Percentiles rank a stretch among this genome's conserved stretches.
Evolutionary conservation across 2,797 vertebrate species (phyloP).

Genomic region (Orientallactaga sibirica): DNA sequence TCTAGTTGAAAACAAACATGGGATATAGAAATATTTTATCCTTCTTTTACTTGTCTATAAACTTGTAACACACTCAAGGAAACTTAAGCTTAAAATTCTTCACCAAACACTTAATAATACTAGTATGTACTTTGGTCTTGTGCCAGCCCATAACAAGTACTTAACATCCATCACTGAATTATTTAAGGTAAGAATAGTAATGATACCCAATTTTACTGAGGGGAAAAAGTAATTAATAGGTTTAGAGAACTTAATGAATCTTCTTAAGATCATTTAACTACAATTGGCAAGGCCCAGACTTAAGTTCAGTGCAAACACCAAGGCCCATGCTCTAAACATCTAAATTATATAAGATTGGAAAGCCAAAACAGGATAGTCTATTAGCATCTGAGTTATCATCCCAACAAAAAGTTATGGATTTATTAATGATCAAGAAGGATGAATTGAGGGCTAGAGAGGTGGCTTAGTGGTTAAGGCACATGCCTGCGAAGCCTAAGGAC

Average conservation of each 20-base stretch:
- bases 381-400: neutral
- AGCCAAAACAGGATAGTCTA: neutral
- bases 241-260: neutral
- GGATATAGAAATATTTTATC: neutral
- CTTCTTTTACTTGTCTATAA: neutral
- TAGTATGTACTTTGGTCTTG: neutral
- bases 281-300: neutral
- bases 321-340: neutral
- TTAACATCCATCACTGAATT: neutral
- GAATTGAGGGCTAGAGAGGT: neutral
- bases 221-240: neutral
- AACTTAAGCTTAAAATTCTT: neutral
- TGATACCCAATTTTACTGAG: neutral
- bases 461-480: too few relatives aligned
- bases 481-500: too few relatives aligned
- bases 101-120: neutral
- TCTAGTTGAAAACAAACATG: slow-evolving; percentile 50
- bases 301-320: neutral
- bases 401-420: neutral
- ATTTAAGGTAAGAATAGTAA: neutral
- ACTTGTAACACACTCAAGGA: neutral
- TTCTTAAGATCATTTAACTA: neutral
- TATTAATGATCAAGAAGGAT: neutral
- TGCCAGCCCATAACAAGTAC: neutral
- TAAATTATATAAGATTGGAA: neutral